Percentiles rank a stretch among this genome's conserved stretches.
Evolutionary conservation across 2,888 invertebrate species (phyloP).

Genomic region (Chrysolina haemoptera): DNA sequence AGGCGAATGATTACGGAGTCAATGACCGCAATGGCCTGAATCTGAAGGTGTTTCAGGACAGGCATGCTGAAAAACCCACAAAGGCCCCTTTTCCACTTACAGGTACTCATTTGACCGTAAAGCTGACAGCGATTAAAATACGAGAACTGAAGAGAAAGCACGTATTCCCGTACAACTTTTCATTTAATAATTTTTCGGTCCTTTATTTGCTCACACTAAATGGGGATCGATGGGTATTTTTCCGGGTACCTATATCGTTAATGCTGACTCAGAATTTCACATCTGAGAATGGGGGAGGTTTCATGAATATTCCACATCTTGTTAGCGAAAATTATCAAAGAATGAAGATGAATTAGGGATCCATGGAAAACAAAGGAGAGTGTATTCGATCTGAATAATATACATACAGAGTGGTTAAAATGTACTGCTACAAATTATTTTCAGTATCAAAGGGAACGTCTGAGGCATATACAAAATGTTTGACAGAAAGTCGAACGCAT

Average conservation of each 20-base stretch:
- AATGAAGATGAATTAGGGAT: background rate
- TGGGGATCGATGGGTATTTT: background rate
- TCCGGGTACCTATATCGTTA: background rate
- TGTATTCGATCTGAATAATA: background rate
- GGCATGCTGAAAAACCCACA: slow-evolving; percentile 17
- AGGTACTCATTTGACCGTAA: slow-evolving; percentile 16
- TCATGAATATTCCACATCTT: background rate
- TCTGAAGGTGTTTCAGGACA: slow-evolving; percentile 15
- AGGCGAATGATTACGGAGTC: background rate
- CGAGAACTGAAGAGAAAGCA: slow-evolving; percentile 14
- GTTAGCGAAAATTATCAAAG: background rate
- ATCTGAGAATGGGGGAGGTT: background rate
- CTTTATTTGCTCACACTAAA: slow-evolving; percentile 5
- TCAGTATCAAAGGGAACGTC: too few relatives aligned
- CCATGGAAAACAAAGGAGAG: background rate
- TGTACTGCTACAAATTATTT: too few relatives aligned
- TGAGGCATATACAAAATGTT: too few relatives aligned
- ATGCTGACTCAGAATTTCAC: background rate
- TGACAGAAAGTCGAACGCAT: too few relatives aligned
- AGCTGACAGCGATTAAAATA: slow-evolving; percentile 20
- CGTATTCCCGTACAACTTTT: slow-evolving; percentile 1
- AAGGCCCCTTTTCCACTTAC: slow-evolving; percentile 13
- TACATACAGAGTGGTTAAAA: too few relatives aligned
- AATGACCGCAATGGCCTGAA: slow-evolving; percentile 21
- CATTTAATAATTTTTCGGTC: slow-evolving; percentile 15